Evolutionary conservation across 2,797 vertebrate genomes (phyloP).

Genomic region (Acanthopagrus latus): DNA sequence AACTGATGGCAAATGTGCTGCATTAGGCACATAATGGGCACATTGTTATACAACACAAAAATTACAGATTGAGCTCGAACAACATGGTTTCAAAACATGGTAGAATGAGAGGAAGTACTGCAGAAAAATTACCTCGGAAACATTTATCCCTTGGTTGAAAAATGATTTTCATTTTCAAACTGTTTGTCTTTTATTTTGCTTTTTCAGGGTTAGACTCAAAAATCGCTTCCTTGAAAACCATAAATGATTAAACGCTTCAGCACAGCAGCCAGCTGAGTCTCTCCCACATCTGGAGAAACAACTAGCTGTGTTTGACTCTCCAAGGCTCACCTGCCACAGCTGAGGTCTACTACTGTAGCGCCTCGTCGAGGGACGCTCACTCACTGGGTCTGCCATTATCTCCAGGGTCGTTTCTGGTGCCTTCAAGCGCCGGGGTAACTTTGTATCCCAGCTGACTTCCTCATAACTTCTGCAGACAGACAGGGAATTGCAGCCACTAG

Average conservation of each 20-base stretch:
- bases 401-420: conserved; percentile 74
- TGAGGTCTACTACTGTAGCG: conserved; percentile 75
- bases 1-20: not conserved
- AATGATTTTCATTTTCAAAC: not conserved
- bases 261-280: not conserved
- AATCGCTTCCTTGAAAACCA: conserved; percentile 3
- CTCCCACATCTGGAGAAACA: no score
- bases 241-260: not conserved
- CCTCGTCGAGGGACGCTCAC: conserved; percentile 67
- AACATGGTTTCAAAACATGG: not conserved
- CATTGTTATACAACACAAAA: not conserved
- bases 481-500: not conserved
- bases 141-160: not conserved
- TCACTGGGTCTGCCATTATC: conserved; percentile 74
- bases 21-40: not conserved
- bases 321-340: conserved; percentile 81
- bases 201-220: not conserved
- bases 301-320: not conserved
- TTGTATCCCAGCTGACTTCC: conserved; percentile 78
- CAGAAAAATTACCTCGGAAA: not conserved
- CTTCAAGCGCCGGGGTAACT: conserved; percentile 70
- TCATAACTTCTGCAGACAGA: conserved; percentile 78
- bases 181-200: conserved; percentile 10
- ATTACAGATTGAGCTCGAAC: not conserved
- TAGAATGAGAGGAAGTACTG: not conserved